Conservation (phyloP, 2,113 vertebrate species). For the Turnix velox region DNA sequence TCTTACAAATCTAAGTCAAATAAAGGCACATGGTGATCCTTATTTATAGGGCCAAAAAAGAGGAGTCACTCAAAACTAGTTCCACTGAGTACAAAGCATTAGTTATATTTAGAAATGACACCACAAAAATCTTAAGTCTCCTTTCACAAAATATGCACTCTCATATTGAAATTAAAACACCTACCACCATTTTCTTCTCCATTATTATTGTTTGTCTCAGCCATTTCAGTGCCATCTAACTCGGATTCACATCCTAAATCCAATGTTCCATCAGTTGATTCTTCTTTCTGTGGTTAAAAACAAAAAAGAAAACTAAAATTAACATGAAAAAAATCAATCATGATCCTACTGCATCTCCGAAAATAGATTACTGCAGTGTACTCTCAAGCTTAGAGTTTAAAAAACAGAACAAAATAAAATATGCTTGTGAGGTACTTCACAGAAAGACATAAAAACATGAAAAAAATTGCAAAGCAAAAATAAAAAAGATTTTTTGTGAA, state of each 20-base stretch:
- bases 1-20: background rate
- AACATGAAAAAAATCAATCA: conserved; percentile 17
- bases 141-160: background rate
- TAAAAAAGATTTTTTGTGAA: background rate
- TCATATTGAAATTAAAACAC: conserved; percentile 15
- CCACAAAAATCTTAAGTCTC: background rate
- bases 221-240: conserved; percentile 82
- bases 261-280: conserved; percentile 76
- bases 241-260: conserved; percentile 83
- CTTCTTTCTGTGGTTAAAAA: conserved; percentile 76
- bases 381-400: conserved; percentile 27
- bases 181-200: conserved; percentile 82
- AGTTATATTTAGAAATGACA: background rate
- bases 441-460: background rate
- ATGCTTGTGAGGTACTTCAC: background rate
- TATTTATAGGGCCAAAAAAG: background rate
- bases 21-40: background rate
- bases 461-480: conserved; percentile 1
- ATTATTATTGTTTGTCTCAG: conserved; percentile 74
- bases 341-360: background rate
- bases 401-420: conserved; percentile 7
- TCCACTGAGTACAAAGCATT: background rate
- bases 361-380: conserved; percentile 34
- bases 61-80: background rate
- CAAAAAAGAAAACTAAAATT: conserved; percentile 32